Base-by-base conservation (phyloP, 1,140 invertebrate species). In the Telenomus remus region DNA sequence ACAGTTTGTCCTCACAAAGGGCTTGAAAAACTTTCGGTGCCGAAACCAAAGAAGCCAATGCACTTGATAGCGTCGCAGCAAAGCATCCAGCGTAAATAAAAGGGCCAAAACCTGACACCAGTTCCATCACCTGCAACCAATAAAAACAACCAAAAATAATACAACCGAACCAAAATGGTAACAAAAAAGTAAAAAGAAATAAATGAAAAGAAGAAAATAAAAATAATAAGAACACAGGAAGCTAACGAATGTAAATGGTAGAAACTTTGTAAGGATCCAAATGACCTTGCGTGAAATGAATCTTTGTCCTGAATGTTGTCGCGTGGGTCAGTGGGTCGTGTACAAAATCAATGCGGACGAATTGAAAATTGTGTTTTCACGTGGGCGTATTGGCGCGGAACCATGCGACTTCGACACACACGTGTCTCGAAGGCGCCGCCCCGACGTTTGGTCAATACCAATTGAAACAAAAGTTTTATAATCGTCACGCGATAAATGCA, bases 31-130 rank as follows among this genome's bases (percentile, higher is more conserved):
- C 94, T 90, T 95, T 95, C 0, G 98, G 98, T 0, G 97, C 98
- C 12, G 96, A 97, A 0, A 99, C 97, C 47, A 99, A 89, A 70
- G 96, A 97, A 0, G 98, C 97, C 34, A 99, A 89, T 1, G 98
- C 98, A 7, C 97, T 98, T 2, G 96, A 98, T 9, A 99, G 86
- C 0, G 98, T 98, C 1, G 98, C 98, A 1, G 97, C 96, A 86
- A 98, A 98, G 81, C 97, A 98, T 0, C 97, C 98, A 16, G 95
- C 96, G 81, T 97, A 98, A 77, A 99, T 97, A 4, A 99, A 88
- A 0, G 96, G 96, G 0, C 96, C 95, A 86, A 95, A 96, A 0
- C 89, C 93, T 0, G 97, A 95, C 6, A 97, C 93, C 74, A 98
- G 87, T 82, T 97, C 95, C 88, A 99, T 97, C 11, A 96, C 94